phyloP scores from a whole-genome alignment of 1,140 invertebrate genomes.

The Hypsibius dujardini region DNA sequence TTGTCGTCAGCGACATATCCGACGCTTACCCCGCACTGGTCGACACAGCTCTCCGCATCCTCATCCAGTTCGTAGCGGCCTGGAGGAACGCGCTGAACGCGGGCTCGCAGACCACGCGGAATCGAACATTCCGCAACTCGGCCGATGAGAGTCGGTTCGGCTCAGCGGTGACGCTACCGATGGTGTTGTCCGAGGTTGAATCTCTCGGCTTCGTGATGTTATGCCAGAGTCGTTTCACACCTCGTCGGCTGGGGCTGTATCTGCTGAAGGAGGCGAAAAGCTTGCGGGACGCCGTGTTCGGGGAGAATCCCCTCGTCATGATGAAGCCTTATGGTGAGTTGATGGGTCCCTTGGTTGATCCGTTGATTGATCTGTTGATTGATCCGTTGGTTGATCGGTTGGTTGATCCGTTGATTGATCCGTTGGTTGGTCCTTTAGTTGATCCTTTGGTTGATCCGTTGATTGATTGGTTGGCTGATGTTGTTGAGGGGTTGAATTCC shows the following conservation, averaged over 20 bases:
- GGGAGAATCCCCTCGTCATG: conserved; percentile 33
- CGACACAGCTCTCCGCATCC: conserved; percentile 79
- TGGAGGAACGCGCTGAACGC: conserved; percentile 66
- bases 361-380: no score
- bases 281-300: conserved; percentile 38
- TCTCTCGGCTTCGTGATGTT: conserved; percentile 65
- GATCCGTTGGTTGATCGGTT: no score
- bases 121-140: not conserved
- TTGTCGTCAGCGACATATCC: conserved; percentile 73
- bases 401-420: no score
- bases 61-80: conserved; percentile 71
- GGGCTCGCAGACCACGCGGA: not conserved
- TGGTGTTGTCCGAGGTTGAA: not conserved
- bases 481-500: no score
- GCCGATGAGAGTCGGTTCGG: not conserved
- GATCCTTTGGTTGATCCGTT: no score
- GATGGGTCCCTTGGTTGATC: no score
- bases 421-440: no score
- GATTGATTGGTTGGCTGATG: no score
- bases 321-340: conserved; percentile 22
- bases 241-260: conserved; percentile 65
- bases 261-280: conserved; percentile 59
- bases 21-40: conserved; percentile 68
- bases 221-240: conserved; percentile 69
- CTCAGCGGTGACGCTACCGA: not conserved